phyloP scores from a whole-genome alignment of 2,888 invertebrate genomes.

The Stratiomys singularior region DNA sequence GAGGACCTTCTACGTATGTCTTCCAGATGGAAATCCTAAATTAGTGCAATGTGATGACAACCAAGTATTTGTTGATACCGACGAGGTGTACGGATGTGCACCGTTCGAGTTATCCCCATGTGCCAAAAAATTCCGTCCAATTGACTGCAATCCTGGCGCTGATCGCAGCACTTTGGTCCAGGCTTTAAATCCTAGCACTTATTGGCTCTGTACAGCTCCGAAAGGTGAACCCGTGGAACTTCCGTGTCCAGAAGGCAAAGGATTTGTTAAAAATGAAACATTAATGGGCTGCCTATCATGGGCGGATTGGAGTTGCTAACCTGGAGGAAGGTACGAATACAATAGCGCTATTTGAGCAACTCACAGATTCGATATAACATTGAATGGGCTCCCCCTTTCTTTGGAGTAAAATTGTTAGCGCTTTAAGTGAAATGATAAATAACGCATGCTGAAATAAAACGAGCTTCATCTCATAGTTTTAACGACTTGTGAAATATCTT shows the following conservation, averaged over 20 bases:
- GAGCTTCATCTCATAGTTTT: too few species aligned
- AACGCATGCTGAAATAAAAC: too few species aligned
- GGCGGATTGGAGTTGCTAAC: constrained; percentile 28
- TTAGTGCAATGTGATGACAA: background rate
- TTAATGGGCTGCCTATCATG: constrained; percentile 25
- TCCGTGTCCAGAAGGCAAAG: constrained; percentile 14
- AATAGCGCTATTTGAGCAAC: background rate
- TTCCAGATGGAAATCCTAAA: constrained; percentile 21
- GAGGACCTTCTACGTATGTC: constrained; percentile 30
- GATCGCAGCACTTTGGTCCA: background rate
- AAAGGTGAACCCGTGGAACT: background rate
- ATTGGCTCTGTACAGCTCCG: constrained; percentile 34
- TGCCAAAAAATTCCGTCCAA: background rate
- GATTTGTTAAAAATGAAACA: constrained; percentile 32
- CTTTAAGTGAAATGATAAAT: too few species aligned
- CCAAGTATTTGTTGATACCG: constrained; percentile 5
- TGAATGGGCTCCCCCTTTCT: too few species aligned
- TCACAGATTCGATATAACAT: too few species aligned
- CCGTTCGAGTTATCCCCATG: constrained; percentile 7
- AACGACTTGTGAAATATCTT: too few species aligned
- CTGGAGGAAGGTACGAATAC: background rate
- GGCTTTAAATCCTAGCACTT: background rate
- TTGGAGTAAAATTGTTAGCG: too few species aligned
- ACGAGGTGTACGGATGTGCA: constrained; percentile 9
- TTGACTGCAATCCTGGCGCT: background rate